Evolutionary conservation across 2,797 vertebrate genomes (phyloP).

Genomic region (Cyprinella venusta): DNA sequence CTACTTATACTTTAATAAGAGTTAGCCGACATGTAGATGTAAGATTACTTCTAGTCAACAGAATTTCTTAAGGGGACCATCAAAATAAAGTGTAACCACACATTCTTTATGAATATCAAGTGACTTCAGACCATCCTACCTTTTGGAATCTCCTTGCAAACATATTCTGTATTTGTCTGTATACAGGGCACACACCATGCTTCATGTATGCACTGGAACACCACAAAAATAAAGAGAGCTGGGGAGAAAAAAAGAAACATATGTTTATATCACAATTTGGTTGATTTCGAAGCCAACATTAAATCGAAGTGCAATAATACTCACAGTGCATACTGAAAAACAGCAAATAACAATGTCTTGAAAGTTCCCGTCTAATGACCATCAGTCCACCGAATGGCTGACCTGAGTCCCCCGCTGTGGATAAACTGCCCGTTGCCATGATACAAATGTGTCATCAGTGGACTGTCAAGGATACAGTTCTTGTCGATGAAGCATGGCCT

Average conservation of each 20-base stretch:
- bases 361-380: neutral
- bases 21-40: neutral
- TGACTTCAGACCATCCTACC: constrained; percentile 61
- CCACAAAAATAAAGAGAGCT: constrained; percentile 58
- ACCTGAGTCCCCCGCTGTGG: constrained; percentile 61
- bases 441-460: constrained; percentile 44
- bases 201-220: constrained; percentile 43
- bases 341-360: neutral
- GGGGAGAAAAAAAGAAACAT: constrained; percentile 40
- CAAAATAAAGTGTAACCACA: neutral
- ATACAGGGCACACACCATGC: constrained; percentile 48
- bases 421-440: constrained; percentile 65
- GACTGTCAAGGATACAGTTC: constrained; percentile 63
- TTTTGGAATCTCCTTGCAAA: constrained; percentile 68
- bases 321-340: constrained; percentile 69
- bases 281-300: neutral
- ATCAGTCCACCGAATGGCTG: constrained; percentile 41
- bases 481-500: constrained; percentile 23
- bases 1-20: neutral
- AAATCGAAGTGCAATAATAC: constrained; percentile 19
- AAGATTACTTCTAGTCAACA: too few species aligned
- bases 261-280: neutral
- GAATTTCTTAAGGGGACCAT: neutral
- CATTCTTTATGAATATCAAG: neutral
- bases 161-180: neutral